Evolutionary conservation across 2,113 vertebrate species (phyloP).

Genomic region (Leptodactylus fuscus): DNA sequence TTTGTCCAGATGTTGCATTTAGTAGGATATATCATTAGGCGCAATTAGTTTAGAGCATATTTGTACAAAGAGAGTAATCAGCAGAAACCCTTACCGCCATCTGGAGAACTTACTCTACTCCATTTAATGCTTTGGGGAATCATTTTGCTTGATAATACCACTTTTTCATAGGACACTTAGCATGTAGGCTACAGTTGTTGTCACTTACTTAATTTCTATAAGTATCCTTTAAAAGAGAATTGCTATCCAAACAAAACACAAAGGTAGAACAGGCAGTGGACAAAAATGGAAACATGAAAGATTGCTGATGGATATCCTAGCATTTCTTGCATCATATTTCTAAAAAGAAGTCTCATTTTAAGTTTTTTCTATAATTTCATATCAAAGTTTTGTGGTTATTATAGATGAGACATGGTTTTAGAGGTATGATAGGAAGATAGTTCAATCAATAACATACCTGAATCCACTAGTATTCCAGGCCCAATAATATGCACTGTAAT

Average conservation of each 20-base stretch:
- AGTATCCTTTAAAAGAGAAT: not conserved
- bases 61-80: constrained; percentile 65
- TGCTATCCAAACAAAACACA: not conserved
- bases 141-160: constrained; percentile 11
- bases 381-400: not conserved
- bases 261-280: too few species aligned
- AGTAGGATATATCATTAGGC: constrained; percentile 46
- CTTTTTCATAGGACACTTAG: not conserved
- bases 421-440: not conserved
- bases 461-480: too few species aligned
- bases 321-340: not conserved
- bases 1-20: constrained; percentile 63
- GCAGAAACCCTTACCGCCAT: constrained; percentile 64
- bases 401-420: not conserved
- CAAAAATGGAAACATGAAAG: not conserved
- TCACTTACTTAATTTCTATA: not conserved
- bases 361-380: not conserved
- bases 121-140: constrained; percentile 61
- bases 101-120: constrained; percentile 65
- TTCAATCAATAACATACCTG: not conserved
- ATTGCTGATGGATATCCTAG: not conserved
- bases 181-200: not conserved
- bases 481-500: too few species aligned
- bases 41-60: constrained; percentile 62
- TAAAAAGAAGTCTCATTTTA: not conserved